Percentiles rank a stretch among this genome's conserved stretches.
Evolutionary conservation across 2,797 vertebrate genomes (phyloP).

Genomic region (Ctenochaetus hawaiiensis): DNA sequence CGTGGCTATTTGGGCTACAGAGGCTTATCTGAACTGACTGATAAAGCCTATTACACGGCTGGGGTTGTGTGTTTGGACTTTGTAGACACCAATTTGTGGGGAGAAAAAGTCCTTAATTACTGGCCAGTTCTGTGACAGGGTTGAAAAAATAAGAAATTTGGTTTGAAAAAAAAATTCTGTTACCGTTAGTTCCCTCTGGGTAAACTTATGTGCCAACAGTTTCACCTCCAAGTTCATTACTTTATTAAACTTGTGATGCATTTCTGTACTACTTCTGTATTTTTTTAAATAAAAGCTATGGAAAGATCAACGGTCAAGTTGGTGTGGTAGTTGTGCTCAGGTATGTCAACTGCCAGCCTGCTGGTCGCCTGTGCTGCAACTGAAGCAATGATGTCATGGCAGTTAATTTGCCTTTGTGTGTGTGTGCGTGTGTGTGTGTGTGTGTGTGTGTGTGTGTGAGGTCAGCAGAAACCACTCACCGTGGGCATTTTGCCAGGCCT

Average conservation of each 20-base stretch:
- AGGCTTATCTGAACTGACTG: constrained; percentile 49
- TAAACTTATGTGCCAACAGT: not conserved
- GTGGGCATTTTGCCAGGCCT: constrained; percentile 33
- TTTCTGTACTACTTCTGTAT: constrained; percentile 5
- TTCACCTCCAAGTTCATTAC: not conserved
- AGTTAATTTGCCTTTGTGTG: not conserved
- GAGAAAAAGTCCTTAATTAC: not conserved
- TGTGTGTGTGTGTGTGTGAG: constrained; percentile 11
- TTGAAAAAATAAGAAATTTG: not conserved
- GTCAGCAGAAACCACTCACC: constrained; percentile 44
- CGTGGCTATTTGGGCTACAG: constrained; percentile 10
- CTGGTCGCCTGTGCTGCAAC: not conserved
- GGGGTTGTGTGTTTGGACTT: constrained; percentile 1
- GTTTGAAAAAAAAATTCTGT: too few species aligned
- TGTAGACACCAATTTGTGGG: not conserved
- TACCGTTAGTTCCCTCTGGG: not conserved
- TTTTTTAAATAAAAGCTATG: not conserved
- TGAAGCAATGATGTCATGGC: constrained; percentile 45
- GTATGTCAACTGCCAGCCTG: constrained; percentile 32
- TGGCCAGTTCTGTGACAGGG: not conserved
- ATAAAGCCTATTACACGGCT: constrained; percentile 20
- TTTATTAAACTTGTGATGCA: not conserved
- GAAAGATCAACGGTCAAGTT: constrained; percentile 23
- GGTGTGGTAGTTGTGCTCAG: not conserved
- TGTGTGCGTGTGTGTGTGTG: not conserved